phyloP scores from a whole-genome alignment of 2,113 vertebrate species.

The Micromys minutus region DNA sequence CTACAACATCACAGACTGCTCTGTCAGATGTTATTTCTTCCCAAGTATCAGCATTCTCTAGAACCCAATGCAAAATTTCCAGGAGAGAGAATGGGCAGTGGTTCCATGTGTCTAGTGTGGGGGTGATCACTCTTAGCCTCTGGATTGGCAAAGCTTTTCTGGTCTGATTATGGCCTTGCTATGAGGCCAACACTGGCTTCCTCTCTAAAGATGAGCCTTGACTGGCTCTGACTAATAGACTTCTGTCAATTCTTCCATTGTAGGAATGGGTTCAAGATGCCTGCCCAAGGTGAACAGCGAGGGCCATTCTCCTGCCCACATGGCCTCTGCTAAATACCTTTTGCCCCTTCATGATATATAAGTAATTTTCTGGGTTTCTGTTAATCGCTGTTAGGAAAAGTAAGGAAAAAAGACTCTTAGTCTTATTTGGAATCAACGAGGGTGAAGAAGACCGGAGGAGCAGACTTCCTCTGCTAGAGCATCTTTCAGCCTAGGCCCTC shows the following conservation, averaged over 20 bases:
- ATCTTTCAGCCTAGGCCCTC: neutral
- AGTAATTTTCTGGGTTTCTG: neutral
- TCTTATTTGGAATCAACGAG: neutral
- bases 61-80: neutral
- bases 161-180: neutral
- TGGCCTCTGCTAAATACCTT: neutral
- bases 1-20: neutral
- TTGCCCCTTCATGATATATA: neutral
- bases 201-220: neutral
- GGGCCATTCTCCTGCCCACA: neutral
- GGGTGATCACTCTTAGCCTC: neutral
- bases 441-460: neutral
- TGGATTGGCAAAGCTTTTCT: neutral
- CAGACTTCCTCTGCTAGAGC: neutral
- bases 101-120: neutral
- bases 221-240: neutral
- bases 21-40: neutral
- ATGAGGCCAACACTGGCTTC: neutral
- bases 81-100: neutral
- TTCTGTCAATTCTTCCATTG: rapidly evolving
- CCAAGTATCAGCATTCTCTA: neutral
- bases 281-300: neutral
- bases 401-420: neutral
- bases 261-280: neutral
- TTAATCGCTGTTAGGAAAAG: neutral